Base-by-base conservation (phyloP, 2,797 vertebrate species). In the Crypturellus tataupa region DNA sequence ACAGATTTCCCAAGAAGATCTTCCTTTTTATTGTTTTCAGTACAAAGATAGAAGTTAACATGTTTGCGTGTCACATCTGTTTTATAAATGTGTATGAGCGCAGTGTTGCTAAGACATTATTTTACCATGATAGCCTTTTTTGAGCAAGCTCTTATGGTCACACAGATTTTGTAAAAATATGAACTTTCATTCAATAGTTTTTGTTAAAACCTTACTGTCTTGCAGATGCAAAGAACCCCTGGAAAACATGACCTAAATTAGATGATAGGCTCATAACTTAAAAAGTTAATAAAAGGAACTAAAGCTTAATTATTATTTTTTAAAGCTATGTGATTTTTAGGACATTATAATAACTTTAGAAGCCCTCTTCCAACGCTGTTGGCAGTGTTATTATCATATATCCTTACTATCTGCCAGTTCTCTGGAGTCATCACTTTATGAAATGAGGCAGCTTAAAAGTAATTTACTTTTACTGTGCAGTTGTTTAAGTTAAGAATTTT, bases 291-390 rank as follows among this genome's bases (percentile, higher is more conserved):
- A 49, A 92, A 90, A 40, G 18, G 46, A 69, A 4, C 9, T 67
- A 63, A 76, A 86, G 88, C 9, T 46, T 59, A 69, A 69, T 85
- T 60, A 59, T 89, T 73, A 31, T 80, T 80, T 62, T 76, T 89
- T 84, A 35, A 85, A 92, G n/a, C 12, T 62, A 11, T 0, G 0
- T 79, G 55, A 90, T 42, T 93, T 91, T 55, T 75, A 92, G 40
- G 59, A 87, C 18, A 59, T 58, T 87, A 73, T 46, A 84, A 80
- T 86, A 67, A 68, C 73, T 92, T 87, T 85, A 76, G 39, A 15
- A 86, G 10, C 49, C 39, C 6, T 80, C 23, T 93, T 63, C 37
- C 59, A 85, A 24, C n/a, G 55, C 46, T 63, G 18, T 29, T 80
- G 65, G 21, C 16, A 42, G 20, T 24, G 10, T 72, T 87, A 35